These are phyloP conservation scores for Epinephelus malabaricus DNA, from an alignment of 2,797 vertebrate genomes.

Conservation along the genomic window DNA sequence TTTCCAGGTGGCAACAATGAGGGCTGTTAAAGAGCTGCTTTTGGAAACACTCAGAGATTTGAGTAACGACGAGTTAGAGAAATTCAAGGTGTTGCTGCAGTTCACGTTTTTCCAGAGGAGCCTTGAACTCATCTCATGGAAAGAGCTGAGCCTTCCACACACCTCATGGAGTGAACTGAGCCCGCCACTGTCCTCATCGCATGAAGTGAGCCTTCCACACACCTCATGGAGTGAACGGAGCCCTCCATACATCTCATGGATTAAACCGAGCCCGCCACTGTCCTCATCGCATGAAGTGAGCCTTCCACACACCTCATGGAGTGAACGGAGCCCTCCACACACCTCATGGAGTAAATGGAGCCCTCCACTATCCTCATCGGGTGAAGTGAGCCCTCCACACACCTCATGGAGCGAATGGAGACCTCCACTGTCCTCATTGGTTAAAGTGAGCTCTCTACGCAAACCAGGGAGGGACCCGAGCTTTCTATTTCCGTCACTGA, in stretches of 20 bases:
- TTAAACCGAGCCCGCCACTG: neutral
- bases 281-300: too few species aligned
- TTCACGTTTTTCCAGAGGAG: neutral
- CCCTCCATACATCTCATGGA: too few species aligned
- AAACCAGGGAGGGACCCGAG: too few species aligned
- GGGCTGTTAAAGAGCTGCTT: conserved; percentile 1
- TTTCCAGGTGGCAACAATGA: conserved; percentile 5
- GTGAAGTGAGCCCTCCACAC: neutral
- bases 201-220: rapidly evolving
- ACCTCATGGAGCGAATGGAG: rapidly evolving
- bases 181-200: too few species aligned
- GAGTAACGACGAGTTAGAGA: rapidly evolving
- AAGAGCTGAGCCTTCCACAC: rapidly evolving
- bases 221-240: too few species aligned
- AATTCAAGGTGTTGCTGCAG: conserved; percentile 4
- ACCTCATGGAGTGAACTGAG: rapidly evolving
- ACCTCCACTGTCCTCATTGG: too few species aligned
- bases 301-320: too few species aligned
- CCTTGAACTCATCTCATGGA: neutral
- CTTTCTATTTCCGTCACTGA: too few species aligned
- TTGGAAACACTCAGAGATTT: neutral
- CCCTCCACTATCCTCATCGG: neutral
- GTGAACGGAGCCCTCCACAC: too few species aligned
- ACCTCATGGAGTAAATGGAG: too few species aligned
- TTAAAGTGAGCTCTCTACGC: too few species aligned